Conservation (phyloP, 1,140 invertebrate species). For the Scaptomyza hsui region DNA sequence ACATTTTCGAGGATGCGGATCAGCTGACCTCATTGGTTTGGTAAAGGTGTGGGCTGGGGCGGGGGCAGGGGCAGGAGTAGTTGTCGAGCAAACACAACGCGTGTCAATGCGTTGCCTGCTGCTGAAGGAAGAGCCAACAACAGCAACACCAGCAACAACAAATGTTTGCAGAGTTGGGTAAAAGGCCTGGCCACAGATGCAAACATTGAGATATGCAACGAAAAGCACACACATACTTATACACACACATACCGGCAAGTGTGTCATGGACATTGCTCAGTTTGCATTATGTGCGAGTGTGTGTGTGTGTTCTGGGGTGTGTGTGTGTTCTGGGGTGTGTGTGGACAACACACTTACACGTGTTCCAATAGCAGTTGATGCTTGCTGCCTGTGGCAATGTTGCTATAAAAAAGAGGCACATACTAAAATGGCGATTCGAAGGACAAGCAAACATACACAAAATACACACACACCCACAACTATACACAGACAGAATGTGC, state of each 20-base stretch:
- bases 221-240: conserved; percentile 53
- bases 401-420: conserved; percentile 64
- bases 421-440: conserved; percentile 75
- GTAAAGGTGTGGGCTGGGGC: background rate
- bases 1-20: conserved; percentile 1
- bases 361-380: conserved; percentile 65
- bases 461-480: conserved; percentile 29
- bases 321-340: conserved; percentile 23
- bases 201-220: conserved; percentile 78
- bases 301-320: conserved; percentile 31
- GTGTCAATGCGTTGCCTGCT: conserved; percentile 64
- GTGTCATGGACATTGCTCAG: conserved; percentile 72
- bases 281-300: conserved; percentile 27
- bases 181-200: conserved; percentile 57
- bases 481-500: conserved; percentile 7
- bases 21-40: conserved; percentile 34
- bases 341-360: conserved; percentile 58
- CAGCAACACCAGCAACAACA: conserved; percentile 27
- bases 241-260: conserved; percentile 50
- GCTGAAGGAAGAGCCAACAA: conserved; percentile 8
- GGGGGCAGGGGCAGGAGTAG: background rate
- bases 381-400: conserved; percentile 36
- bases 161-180: conserved; percentile 39
- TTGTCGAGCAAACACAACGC: conserved; percentile 58
- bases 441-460: conserved; percentile 72